Evolutionary conservation across 2,888 invertebrate species (phyloP).

Genomic region (Torymus aiolomorphi): DNA sequence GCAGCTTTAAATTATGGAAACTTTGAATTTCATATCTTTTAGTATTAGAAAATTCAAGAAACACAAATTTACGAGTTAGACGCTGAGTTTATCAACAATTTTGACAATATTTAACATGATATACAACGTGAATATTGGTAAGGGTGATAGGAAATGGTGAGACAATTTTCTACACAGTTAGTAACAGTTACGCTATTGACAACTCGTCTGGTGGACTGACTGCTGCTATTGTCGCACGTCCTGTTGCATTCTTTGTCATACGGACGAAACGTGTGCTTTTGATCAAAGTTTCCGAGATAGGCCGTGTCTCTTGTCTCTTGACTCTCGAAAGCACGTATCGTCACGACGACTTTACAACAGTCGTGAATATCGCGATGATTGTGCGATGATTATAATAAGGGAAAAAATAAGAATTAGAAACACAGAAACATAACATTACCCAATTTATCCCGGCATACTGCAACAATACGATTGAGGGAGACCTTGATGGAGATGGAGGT

Average conservation of each 20-base stretch:
- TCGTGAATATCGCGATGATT: slow-evolving; percentile 60
- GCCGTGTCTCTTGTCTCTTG: slow-evolving; percentile 60
- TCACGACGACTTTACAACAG: slow-evolving; percentile 61
- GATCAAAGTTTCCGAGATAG: slow-evolving; percentile 58
- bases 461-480: slow-evolving; percentile 66
- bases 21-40: slow-evolving; percentile 29
- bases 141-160: slow-evolving; percentile 57
- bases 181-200: slow-evolving; percentile 71
- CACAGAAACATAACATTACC: slow-evolving; percentile 70
- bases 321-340: slow-evolving; percentile 62
- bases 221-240: slow-evolving; percentile 71
- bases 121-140: slow-evolving; percentile 39
- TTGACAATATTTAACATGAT: slow-evolving; percentile 5
- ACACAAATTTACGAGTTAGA: slow-evolving; percentile 1
- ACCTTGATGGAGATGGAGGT: slow-evolving; percentile 44
- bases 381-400: slow-evolving; percentile 60
- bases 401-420: slow-evolving; percentile 59
- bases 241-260: slow-evolving; percentile 62
- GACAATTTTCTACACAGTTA: slow-evolving; percentile 67
- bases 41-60: slow-evolving; percentile 17
- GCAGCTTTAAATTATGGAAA: slow-evolving; percentile 19
- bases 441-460: slow-evolving; percentile 72
- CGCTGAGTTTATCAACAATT: slow-evolving; percentile 36
- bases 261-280: slow-evolving; percentile 56
- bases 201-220: slow-evolving; percentile 76